Evolutionary conservation across 1,140 invertebrate genomes (phyloP).

Genomic region (Popillia japonica): DNA sequence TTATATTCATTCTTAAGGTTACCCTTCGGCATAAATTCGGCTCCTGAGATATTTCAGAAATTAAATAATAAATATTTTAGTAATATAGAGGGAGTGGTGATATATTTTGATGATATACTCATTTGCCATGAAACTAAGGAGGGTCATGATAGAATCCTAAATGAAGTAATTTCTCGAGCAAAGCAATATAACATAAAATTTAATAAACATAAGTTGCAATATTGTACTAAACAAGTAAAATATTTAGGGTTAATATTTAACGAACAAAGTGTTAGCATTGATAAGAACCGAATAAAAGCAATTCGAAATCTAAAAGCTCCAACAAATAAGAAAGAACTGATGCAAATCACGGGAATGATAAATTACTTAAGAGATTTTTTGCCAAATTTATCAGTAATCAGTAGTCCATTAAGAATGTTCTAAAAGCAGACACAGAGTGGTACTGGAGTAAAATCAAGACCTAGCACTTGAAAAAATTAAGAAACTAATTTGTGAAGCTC

Average conservation of each 20-base stretch:
- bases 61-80: too few species aligned
- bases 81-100: too few species aligned
- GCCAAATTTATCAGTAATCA: not conserved
- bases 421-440: slow-evolving; percentile 28
- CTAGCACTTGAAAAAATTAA: slow-evolving; percentile 45
- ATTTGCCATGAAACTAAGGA: too few species aligned
- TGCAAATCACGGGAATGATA: not conserved
- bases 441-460: slow-evolving; percentile 21
- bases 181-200: too few species aligned
- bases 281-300: not conserved
- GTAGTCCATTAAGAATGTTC: slow-evolving; percentile 29
- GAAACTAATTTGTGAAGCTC: slow-evolving; percentile 46
- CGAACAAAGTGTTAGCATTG: not conserved
- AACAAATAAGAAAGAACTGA: not conserved
- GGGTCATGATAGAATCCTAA: too few species aligned
- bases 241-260: not conserved
- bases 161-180: too few species aligned
- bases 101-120: too few species aligned
- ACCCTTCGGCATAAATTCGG: too few species aligned
- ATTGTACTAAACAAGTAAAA: slow-evolving; percentile 37
- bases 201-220: too few species aligned
- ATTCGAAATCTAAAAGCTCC: slow-evolving; percentile 3
- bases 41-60: too few species aligned
- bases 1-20: too few species aligned
- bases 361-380: not conserved